phyloP scores from a whole-genome alignment of 2,888 invertebrate genomes.

The Pachycephus smyrnensis region DNA sequence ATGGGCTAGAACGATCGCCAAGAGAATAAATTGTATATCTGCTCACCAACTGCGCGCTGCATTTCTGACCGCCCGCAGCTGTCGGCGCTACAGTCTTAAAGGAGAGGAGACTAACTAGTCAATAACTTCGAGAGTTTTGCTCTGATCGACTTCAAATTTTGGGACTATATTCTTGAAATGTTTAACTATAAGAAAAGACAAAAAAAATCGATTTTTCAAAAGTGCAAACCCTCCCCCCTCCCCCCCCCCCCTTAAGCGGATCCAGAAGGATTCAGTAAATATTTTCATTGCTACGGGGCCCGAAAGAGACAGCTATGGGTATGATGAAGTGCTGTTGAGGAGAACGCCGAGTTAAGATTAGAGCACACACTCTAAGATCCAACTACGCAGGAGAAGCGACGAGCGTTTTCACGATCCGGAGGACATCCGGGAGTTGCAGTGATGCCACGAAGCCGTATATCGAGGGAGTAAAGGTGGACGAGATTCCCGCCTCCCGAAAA shows the following conservation, averaged over 20 bases:
- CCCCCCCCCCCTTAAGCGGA: not conserved
- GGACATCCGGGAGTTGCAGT: too few relatives aligned
- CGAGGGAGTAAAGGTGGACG: too few relatives aligned
- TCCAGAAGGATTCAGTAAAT: too few relatives aligned
- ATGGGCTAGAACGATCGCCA: constrained; percentile 19
- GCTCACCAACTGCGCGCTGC: constrained; percentile 12
- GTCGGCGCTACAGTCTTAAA: constrained; percentile 9
- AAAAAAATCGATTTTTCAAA: not conserved
- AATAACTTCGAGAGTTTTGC: constrained; percentile 16
- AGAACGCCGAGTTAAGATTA: too few relatives aligned
- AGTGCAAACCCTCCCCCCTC: not conserved
- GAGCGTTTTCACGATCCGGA: too few relatives aligned
- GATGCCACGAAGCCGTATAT: too few relatives aligned
- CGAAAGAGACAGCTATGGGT: too few relatives aligned
- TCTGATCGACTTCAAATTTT: constrained; percentile 18
- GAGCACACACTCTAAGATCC: too few relatives aligned
- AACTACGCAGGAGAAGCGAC: too few relatives aligned
- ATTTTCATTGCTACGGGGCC: too few relatives aligned
- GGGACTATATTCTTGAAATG: constrained; percentile 19
- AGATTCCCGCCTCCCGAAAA: too few relatives aligned
- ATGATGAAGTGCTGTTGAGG: too few relatives aligned
- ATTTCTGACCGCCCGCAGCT: constrained; percentile 5
- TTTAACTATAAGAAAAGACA: constrained; percentile 11
- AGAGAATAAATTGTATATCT: constrained; percentile 20
- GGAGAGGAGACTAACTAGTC: constrained; percentile 10